Conservation (phyloP, 2,888 invertebrate genomes). For the Teleiodes luculella region DNA sequence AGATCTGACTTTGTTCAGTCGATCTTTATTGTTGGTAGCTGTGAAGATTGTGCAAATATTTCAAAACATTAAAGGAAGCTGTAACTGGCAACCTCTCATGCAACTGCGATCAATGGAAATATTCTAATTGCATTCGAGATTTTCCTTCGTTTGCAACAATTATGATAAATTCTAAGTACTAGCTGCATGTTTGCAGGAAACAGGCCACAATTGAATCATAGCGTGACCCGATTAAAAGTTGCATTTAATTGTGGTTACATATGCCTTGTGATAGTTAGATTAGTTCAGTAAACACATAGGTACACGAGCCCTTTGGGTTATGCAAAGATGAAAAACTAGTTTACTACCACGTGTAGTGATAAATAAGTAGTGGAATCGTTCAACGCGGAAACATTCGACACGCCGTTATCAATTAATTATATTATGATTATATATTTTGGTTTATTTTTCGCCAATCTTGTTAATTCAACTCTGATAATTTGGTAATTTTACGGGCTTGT, state of each 20-base stretch:
- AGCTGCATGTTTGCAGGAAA: conserved; percentile 43
- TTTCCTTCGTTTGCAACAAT: conserved; percentile 28
- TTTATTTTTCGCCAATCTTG: conserved; percentile 20
- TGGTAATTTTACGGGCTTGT: background rate
- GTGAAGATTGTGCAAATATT: conserved; percentile 7
- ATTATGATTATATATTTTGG: background rate
- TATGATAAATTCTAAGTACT: conserved; percentile 41
- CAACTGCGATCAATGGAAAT: conserved; percentile 20
- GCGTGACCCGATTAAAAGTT: conserved; percentile 36
- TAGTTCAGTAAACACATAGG: conserved; percentile 15
- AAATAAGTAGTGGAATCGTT: conserved; percentile 34
- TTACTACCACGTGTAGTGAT: conserved; percentile 25
- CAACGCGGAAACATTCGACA: conserved; percentile 32
- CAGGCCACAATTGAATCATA: conserved; percentile 41
- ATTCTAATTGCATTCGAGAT: conserved; percentile 21
- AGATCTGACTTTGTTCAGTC: conserved; percentile 6
- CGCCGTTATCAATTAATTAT: background rate
- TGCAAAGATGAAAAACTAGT: conserved; percentile 26
- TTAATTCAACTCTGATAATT: conserved; percentile 42
- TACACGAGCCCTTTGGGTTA: conserved; percentile 29
- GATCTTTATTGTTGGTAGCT: conserved; percentile 8
- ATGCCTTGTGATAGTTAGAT: conserved; percentile 13
- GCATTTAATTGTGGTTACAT: conserved; percentile 23
- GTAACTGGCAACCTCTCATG: conserved; percentile 8
- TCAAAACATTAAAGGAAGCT: conserved; percentile 12